Conservation (phyloP, 2,888 invertebrate genomes). For the Aplocera efformata region DNA sequence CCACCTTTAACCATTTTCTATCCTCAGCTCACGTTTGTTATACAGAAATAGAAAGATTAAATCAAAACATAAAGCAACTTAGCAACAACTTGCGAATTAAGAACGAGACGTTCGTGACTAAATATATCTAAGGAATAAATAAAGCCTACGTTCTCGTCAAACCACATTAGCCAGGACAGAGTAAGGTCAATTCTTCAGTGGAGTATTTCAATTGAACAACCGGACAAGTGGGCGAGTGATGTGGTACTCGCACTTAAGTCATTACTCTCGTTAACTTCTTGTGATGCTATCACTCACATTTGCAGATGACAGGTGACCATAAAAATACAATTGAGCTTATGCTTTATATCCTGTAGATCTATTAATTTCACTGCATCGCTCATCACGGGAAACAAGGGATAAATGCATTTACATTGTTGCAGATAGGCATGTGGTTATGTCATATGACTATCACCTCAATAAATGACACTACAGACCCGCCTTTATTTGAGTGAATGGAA, state of each 20-base stretch:
- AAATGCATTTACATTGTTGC: too few relatives aligned
- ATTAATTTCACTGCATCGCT: not conserved
- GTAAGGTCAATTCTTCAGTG: slow-evolving; percentile 63
- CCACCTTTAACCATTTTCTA: slow-evolving; percentile 4
- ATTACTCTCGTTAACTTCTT: slow-evolving; percentile 49
- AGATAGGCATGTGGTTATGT: too few relatives aligned
- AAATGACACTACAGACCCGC: too few relatives aligned
- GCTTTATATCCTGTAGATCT: not conserved
- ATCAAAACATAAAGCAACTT: slow-evolving; percentile 11
- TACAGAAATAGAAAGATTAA: slow-evolving; percentile 12
- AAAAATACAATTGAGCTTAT: slow-evolving; percentile 31
- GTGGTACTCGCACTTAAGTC: slow-evolving; percentile 49
- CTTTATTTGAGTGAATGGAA: too few relatives aligned
- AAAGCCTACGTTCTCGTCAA: slow-evolving; percentile 3
- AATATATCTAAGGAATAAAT: slow-evolving; percentile 4
- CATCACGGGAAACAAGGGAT: not conserved
- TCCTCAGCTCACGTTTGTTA: slow-evolving; percentile 14
- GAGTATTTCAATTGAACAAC: slow-evolving; percentile 65
- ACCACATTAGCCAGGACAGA: slow-evolving; percentile 35
- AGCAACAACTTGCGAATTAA: slow-evolving; percentile 18
- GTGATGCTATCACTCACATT: slow-evolving; percentile 51
- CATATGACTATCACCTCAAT: too few relatives aligned
- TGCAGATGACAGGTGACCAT: slow-evolving; percentile 35
- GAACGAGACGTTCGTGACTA: slow-evolving; percentile 9
- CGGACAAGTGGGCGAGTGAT: slow-evolving; percentile 58